Conservation (phyloP, 1,140 invertebrate species). For the Hypsibius dujardini region DNA sequence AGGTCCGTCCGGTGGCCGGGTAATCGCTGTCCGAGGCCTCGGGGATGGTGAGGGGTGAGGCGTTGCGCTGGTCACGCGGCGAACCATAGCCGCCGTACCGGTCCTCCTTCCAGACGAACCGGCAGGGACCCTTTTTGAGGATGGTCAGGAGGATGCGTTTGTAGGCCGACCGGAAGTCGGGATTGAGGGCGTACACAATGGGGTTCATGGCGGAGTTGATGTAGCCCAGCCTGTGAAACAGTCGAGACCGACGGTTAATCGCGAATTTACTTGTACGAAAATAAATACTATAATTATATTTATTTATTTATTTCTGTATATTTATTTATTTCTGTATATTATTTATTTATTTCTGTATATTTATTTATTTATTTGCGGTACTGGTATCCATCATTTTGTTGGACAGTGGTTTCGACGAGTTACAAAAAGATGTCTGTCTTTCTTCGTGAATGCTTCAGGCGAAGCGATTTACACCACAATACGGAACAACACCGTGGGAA, state of each 20-base stretch:
- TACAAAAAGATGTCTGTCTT: too few species aligned
- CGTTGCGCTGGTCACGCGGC: not conserved
- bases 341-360: too few species aligned
- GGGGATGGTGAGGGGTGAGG: not conserved
- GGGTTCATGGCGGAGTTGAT: conserved; percentile 75
- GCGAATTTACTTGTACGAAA: too few species aligned
- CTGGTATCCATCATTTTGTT: too few species aligned
- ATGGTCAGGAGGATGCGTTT: conserved; percentile 55
- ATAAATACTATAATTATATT: too few species aligned
- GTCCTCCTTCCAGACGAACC: not conserved
- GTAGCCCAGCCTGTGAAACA: conserved; percentile 76
- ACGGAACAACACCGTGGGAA: too few species aligned
- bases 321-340: too few species aligned
- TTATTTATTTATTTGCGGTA: too few species aligned
- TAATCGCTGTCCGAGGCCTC: not conserved
- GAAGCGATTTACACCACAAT: too few species aligned
- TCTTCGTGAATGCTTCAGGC: too few species aligned
- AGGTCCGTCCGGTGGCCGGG: not conserved
- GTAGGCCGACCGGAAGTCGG: conserved; percentile 79
- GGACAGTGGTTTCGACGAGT: too few species aligned
- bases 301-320: too few species aligned
- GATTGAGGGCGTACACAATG: conserved; percentile 74
- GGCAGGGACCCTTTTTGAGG: not conserved
- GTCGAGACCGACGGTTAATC: conserved; percentile 9
- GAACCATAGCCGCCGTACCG: not conserved